These are phyloP conservation scores for Julus scandinavius DNA, from an alignment of 2,888 invertebrate species.

Conservation along the genomic window DNA sequence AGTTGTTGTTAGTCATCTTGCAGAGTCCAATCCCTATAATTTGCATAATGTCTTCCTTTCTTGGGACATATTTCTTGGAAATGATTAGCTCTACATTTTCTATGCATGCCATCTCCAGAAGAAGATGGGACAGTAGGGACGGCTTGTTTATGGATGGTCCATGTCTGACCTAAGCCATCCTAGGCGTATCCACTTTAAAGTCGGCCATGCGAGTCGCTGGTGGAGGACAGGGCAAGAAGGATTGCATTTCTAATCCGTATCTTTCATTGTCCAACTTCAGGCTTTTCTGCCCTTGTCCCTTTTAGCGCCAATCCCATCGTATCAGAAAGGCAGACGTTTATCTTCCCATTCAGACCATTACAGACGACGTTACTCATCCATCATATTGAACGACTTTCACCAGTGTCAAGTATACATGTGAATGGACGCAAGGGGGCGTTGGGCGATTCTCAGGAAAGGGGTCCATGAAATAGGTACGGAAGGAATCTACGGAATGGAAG, in stretches of 20 bases:
- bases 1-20: no score
- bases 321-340: slow-evolving; percentile 51
- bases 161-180: background rate
- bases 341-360: slow-evolving; percentile 47
- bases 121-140: no score
- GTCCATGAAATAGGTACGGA: background rate
- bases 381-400: slow-evolving; percentile 47
- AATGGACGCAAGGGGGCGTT: background rate
- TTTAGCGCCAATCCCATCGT: slow-evolving; percentile 46
- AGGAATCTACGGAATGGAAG: slow-evolving; percentile 6
- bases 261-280: slow-evolving; percentile 34
- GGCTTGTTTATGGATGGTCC: background rate
- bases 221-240: background rate
- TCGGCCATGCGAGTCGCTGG: slow-evolving; percentile 16
- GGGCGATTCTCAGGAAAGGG: background rate
- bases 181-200: slow-evolving; percentile 8
- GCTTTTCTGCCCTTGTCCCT: slow-evolving; percentile 40
- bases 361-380: slow-evolving; percentile 50
- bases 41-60: no score
- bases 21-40: no score
- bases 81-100: no score
- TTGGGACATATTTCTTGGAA: no score
- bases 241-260: slow-evolving; percentile 25
- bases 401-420: slow-evolving; percentile 26
- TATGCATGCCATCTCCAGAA: no score